Percentiles rank a stretch among this genome's conserved stretches.
These are phyloP conservation scores for Sesamia nonagrioides DNA, from an alignment of 1,140 invertebrate genomes.

Conservation along the genomic window DNA sequence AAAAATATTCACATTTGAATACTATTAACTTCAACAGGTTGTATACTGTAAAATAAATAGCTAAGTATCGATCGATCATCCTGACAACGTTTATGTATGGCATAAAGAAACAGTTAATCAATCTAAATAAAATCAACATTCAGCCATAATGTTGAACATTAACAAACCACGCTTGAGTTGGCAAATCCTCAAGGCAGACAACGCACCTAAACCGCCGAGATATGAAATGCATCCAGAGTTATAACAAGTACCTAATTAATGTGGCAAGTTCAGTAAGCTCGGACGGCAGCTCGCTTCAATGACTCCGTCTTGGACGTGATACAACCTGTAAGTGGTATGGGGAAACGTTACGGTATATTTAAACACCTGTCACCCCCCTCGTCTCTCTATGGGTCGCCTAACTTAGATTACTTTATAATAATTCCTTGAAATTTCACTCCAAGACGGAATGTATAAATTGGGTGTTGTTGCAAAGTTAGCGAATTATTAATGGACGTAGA, in stretches of 20 bases:
- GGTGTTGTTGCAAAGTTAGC: slow-evolving; percentile 72
- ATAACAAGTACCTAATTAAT: slow-evolving; percentile 77
- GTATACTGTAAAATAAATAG: neutral
- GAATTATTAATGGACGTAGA: slow-evolving; percentile 74
- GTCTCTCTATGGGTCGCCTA: slow-evolving; percentile 75
- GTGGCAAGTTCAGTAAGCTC: slow-evolving; percentile 61
- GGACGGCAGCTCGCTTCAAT: slow-evolving; percentile 66
- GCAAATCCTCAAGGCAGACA: slow-evolving; percentile 30
- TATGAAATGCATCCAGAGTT: slow-evolving; percentile 45
- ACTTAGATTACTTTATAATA: slow-evolving; percentile 87
- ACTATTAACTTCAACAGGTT: too few species aligned
- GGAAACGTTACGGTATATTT: slow-evolving; percentile 75
- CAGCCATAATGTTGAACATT: slow-evolving; percentile 1
- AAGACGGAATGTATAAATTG: slow-evolving; percentile 79
- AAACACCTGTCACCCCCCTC: slow-evolving; percentile 80
- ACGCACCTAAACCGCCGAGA: neutral
- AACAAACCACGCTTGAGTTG: neutral
- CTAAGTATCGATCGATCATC: neutral
- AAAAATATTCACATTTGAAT: too few species aligned
- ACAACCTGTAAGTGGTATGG: slow-evolving; percentile 66
- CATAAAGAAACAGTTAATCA: neutral
- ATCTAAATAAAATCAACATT: neutral
- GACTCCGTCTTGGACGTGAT: slow-evolving; percentile 68
- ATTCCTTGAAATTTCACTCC: slow-evolving; percentile 75
- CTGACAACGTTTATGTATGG: neutral